These are phyloP conservation scores for Lanistes nyassanus DNA, from an alignment of 1,140 invertebrate species.

Conservation along the genomic window DNA sequence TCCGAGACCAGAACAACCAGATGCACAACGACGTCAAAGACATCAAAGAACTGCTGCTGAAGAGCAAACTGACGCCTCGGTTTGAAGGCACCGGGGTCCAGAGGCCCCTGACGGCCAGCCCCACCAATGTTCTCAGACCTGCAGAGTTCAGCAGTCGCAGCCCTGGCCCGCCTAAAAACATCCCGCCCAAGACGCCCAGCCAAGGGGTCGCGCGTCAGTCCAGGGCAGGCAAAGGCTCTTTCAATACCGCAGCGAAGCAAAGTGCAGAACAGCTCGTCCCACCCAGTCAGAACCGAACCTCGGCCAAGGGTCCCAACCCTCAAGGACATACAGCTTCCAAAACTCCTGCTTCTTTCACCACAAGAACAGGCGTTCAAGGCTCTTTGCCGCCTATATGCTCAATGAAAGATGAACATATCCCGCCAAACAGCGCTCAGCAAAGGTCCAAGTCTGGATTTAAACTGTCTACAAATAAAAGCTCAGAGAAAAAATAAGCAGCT, in stretches of 20 bases:
- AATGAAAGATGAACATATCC: constrained; percentile 7
- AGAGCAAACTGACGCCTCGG: background rate
- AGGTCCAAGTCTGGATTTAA: background rate
- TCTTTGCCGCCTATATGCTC: constrained; percentile 10
- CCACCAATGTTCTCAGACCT: constrained; percentile 2
- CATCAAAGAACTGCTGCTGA: constrained; percentile 50
- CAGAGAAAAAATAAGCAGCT: background rate
- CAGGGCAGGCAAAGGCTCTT: background rate
- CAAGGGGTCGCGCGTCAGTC: background rate
- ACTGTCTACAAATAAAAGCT: constrained; percentile 1
- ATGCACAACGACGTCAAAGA: constrained; percentile 53
- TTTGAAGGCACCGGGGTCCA: constrained; percentile 5
- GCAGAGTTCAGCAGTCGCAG: background rate
- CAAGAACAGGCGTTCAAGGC: background rate
- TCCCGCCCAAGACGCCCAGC: background rate
- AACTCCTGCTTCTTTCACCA: background rate
- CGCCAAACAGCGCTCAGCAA: background rate
- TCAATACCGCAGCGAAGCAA: background rate
- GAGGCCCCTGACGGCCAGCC: constrained; percentile 9
- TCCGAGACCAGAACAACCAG: constrained; percentile 51
- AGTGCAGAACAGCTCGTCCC: background rate
- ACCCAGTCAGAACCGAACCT: background rate
- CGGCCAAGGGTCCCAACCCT: background rate
- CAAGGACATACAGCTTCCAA: background rate
- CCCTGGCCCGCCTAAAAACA: background rate